Conservation (phyloP, 2,888 invertebrate genomes). For the Dasysyrphus tricinctus region DNA sequence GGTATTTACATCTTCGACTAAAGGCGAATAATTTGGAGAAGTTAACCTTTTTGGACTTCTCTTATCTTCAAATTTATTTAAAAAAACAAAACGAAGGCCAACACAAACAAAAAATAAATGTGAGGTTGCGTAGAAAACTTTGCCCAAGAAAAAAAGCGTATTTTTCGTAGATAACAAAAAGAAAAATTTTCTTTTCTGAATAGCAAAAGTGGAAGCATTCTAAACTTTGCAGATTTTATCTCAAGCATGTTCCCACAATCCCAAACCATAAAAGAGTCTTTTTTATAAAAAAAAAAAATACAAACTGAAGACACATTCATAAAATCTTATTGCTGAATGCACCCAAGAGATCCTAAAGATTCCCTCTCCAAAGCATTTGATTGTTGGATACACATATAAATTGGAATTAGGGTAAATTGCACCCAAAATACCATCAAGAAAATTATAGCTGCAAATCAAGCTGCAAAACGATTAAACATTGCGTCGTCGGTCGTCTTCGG, state of each 20-base stretch:
- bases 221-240: conserved; percentile 43
- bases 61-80: no score
- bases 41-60: no score
- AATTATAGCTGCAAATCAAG: conserved; percentile 74
- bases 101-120: no score
- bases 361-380: conserved; percentile 36
- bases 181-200: neutral
- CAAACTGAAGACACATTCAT: conserved; percentile 25
- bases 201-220: conserved; percentile 34
- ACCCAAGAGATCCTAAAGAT: conserved; percentile 18
- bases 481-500: conserved; percentile 17
- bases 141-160: no score
- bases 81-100: no score
- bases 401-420: conserved; percentile 72
- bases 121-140: no score
- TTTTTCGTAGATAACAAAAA: neutral
- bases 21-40: no score
- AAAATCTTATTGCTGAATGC: conserved; percentile 49
- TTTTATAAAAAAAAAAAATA: conserved; percentile 5
- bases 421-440: conserved; percentile 69
- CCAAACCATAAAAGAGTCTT: conserved; percentile 16
- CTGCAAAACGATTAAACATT: conserved; percentile 70
- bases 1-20: no score
- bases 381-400: conserved; percentile 41
- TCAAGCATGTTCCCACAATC: conserved; percentile 59